Evolutionary conservation across 2,113 vertebrate species (phyloP), one percentile per base, ranked within the genome.

Genomic region (Ptilonorhynchus violaceus): DNA sequence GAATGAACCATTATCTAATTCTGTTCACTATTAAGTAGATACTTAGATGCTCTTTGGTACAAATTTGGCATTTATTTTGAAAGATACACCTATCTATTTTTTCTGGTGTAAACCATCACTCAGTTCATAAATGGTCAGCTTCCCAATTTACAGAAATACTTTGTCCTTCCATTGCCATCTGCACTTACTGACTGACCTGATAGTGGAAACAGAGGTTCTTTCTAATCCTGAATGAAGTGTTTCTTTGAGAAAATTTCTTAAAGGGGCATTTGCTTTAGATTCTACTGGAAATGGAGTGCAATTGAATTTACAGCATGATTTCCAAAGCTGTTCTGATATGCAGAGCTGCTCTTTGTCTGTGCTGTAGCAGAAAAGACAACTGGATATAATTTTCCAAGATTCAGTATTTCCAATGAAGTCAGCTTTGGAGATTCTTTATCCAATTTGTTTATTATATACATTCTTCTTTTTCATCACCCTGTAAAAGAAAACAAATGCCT

Each of bases 181-280:
- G 58, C 0, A 4, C 37, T 78, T 76, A 60, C 55, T 73, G 62
- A 79, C 33, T 46, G 46, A 93, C 42, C 81, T 85, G 78, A 59
- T 88, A 49, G 59, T 70, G 72, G 78, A 82, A 94, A 85, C 85
- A 92, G 95, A 84, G 55, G 41, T 87, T 79, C 70, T 85, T 94
- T 94, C 55, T 94, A 94, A 89, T 82, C 50, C 63, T 0, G 0
- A 88, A 59, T 83, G n/a, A 96, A 79, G 17, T 55, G 59, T 63
- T 88, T 67, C 78, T 96, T 92, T 92, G 85, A 88, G 93, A 77
- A 93, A 50, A 62, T 80, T 95, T 97, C 63, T 81, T 88, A n/a
- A 70, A 66, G 41, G 49, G 13, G 11, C 75, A n/a, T 82, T 94
- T 96, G 66, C 53, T 93, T 85, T 89, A 62, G 67, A 44, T 59